phyloP scores from a whole-genome alignment of 92 coral and sea anemone genomes.

The Ricordea florida region DNA sequence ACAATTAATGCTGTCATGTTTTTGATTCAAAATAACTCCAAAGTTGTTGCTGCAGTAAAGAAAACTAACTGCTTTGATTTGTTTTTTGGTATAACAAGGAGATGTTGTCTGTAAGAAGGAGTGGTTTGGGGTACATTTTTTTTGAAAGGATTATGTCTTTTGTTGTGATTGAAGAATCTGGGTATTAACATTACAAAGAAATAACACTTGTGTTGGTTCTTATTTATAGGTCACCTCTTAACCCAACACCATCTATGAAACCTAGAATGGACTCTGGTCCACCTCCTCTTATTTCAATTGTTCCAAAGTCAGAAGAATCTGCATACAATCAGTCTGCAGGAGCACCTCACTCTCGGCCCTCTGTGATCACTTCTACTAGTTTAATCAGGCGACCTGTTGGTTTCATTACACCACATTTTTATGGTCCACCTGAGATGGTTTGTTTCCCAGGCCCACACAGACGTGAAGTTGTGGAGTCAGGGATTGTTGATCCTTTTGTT shows the following conservation, averaged over 20 bases:
- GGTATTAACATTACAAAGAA: no score
- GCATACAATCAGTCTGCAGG: conserved; percentile 62
- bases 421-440: conserved; percentile 44
- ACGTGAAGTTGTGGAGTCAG: conserved; percentile 83
- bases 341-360: conserved; percentile 82
- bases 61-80: no score
- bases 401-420: conserved; percentile 65
- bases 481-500: conserved; percentile 92
- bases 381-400: conserved; percentile 88
- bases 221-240: conserved; percentile 76
- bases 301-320: conserved; percentile 67
- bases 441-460: conserved; percentile 71
- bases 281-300: conserved; percentile 89
- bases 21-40: no score
- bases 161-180: no score
- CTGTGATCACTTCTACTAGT: conserved; percentile 96
- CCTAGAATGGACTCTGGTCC: conserved; percentile 84
- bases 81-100: no score
- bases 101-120: no score
- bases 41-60: no score
- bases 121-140: no score
- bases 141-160: no score
- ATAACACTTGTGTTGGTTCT: no score
- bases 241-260: conserved; percentile 75
- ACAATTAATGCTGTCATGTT: no score